Evolutionary conservation across 92 coral and sea anemone genomes (phyloP).

Genomic region (Porites evermanni): DNA sequence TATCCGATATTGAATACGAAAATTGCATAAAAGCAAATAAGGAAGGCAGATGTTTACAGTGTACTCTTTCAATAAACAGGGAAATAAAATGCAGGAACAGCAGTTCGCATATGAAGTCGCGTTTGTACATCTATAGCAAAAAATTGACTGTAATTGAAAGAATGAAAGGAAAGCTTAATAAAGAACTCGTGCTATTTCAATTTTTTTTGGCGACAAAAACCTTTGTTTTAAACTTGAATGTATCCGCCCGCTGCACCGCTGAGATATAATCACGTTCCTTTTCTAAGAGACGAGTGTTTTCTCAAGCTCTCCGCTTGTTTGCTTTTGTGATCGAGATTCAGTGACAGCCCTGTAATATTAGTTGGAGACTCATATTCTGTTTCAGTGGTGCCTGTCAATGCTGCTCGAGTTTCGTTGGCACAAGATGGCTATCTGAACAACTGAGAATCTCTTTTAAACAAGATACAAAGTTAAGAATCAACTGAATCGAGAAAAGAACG

Average conservation of each 20-base stretch:
- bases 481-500: neutral
- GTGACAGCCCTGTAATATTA: neutral
- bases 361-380: no score
- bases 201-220: neutral
- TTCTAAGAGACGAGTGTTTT: constrained; percentile 10
- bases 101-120: neutral
- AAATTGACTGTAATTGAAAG: neutral
- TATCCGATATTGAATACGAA: neutral
- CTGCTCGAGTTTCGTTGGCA: neutral
- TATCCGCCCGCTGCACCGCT: neutral
- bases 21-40: constrained; percentile 14
- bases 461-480: neutral
- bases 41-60: constrained; percentile 8
- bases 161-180: neutral
- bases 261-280: neutral
- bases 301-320: constrained; percentile 7
- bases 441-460: neutral
- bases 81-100: neutral
- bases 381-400: no score
- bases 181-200: neutral
- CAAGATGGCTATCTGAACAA: constrained; percentile 4
- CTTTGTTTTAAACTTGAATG: constrained; percentile 2
- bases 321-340: constrained; percentile 9
- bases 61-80: constrained; percentile 10
- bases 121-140: constrained; percentile 14